Evolutionary conservation across 2,113 vertebrate species (phyloP), one percentile per base, ranked within the genome.

Genomic region (Xiphias gladius): DNA sequence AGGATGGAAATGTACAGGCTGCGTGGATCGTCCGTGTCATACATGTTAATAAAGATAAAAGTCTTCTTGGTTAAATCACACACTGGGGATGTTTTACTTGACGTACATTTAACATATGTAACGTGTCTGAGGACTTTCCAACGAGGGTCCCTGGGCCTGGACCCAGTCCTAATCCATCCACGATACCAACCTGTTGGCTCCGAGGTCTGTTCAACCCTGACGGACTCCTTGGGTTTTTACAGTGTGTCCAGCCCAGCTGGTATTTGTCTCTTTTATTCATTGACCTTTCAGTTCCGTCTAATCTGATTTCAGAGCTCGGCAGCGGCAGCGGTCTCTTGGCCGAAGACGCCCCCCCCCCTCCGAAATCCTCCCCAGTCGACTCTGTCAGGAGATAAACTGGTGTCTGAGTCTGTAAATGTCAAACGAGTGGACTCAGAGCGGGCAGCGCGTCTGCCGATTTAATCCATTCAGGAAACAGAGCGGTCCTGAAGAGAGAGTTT

Each of bases 1-100:
- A 82, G 84, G 96, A 91, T 88, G 95, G 92, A 90, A 94, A 92
- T 91, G 41, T 43, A 3, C 41, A 43, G 41, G 41, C 13, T 43
- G 41, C n/a, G 90, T 86, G 84, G 80, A 89, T 67, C 9, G 3
- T 4, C 37, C 1, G 13, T 17, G 24, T 37, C 66, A 43, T 16
- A 3, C 28, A 20, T 30, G 14, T 39, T 5, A 80, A 68, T 81
- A 86, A 74, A 98, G 95, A 70, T 39, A 26, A 39, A 28, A 73
- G 22, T 13, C 41, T 14, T 32, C 13, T 41, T 43, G 52, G 16
- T 48, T 16, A 19, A 58, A 46, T 30, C 2, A 46, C 20, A 17
- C 17, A 43, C 11, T 13, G 41, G 13, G 11, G 1, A 2, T 13
- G 12, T 43, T 43, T 43, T 43, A 10, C 9, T 39, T 39, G 32